Evolutionary conservation across 2,888 invertebrate species (phyloP).

Genomic region (Lomographa bimaculata): DNA sequence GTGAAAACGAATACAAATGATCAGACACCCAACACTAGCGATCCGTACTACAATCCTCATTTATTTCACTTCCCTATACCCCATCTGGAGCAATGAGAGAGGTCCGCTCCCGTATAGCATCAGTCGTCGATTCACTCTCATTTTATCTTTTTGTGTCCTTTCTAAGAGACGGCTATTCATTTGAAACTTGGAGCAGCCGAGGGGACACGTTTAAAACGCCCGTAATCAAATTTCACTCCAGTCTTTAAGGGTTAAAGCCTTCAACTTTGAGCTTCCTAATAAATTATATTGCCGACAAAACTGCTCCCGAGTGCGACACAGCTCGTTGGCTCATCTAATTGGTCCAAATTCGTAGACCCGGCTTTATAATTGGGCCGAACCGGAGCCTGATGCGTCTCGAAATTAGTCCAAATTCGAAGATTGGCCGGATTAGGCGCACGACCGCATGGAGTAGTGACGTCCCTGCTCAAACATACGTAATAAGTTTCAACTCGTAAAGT

Average conservation of each 20-base stretch:
- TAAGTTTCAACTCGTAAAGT: constrained; percentile 67
- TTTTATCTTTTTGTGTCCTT: constrained; percentile 38
- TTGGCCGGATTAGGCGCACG: constrained; percentile 63
- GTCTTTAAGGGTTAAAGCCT: constrained; percentile 80
- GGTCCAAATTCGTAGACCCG: constrained; percentile 78
- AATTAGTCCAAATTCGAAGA: constrained; percentile 75
- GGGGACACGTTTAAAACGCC: constrained; percentile 74
- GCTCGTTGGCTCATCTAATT: constrained; percentile 83
- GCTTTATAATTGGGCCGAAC: constrained; percentile 77
- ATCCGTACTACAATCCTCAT: constrained; percentile 33
- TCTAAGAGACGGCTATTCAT: constrained; percentile 59
- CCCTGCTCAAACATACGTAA: constrained; percentile 67
- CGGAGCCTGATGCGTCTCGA: constrained; percentile 65
- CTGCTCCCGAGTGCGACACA: constrained; percentile 81
- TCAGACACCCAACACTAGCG: constrained; percentile 43
- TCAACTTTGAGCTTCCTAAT: constrained; percentile 80
- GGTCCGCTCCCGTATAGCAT: constrained; percentile 16
- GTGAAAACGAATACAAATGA: constrained; percentile 59
- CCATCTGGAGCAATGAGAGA: constrained; percentile 26
- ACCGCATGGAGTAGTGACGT: constrained; percentile 64
- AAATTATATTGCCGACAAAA: constrained; percentile 83
- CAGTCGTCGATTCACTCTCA: constrained; percentile 14
- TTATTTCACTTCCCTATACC: constrained; percentile 41
- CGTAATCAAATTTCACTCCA: constrained; percentile 81
- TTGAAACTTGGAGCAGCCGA: constrained; percentile 69